These are phyloP conservation scores for Callinectes sapidus DNA, from an alignment of 2,888 invertebrate genomes.

Conservation along the genomic window DNA sequence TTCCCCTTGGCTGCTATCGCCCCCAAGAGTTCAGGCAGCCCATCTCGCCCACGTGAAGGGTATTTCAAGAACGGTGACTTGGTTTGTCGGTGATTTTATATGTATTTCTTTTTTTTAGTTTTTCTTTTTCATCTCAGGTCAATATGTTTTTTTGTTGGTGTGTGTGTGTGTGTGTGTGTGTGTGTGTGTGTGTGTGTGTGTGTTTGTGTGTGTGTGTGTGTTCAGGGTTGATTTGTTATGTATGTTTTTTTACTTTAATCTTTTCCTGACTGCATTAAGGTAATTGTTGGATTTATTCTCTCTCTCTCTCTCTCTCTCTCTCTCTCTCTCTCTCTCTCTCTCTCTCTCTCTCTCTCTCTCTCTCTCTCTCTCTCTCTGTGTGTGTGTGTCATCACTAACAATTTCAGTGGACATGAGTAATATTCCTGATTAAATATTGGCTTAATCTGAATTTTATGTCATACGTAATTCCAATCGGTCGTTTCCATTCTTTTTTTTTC, in stretches of 20 bases:
- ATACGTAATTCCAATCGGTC: neutral
- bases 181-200: neutral
- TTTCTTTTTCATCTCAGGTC: too few species aligned
- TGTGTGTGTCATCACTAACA: neutral
- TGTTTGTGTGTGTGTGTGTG: neutral
- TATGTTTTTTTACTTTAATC: neutral
- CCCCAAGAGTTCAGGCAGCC: neutral
- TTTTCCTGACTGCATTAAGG: neutral
- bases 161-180: neutral
- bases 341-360: neutral
- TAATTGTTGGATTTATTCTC: neutral
- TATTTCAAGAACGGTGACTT: neutral
- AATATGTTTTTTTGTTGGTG: neutral
- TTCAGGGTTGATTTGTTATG: neutral
- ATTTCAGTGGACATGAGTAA: neutral
- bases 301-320: neutral
- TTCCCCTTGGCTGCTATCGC: neutral
- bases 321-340: conserved; percentile 3
- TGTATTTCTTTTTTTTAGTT: neutral
- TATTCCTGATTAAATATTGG: neutral
- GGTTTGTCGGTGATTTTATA: neutral
- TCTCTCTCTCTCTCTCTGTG: neutral
- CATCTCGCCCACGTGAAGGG: neutral
- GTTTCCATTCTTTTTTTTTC: neutral
- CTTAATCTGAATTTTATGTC: neutral